Percentiles rank a stretch among this genome's conserved stretches.
Evolutionary conservation across 2,113 vertebrate genomes (phyloP).

Genomic region (Strix aluco): DNA sequence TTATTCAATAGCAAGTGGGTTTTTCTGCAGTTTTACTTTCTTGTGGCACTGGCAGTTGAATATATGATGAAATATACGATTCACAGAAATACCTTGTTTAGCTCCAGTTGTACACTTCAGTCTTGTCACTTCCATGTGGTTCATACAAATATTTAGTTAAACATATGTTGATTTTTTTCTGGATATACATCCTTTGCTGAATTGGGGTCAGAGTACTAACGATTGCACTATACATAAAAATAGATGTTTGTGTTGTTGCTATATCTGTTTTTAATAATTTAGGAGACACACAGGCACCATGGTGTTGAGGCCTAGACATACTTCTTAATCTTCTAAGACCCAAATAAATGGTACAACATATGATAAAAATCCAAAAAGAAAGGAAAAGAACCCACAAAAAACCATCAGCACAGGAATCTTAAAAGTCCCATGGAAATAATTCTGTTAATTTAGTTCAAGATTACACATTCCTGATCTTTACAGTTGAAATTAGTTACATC

Average conservation of each 20-base stretch:
- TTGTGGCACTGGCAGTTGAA: background rate
- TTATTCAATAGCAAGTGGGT: background rate
- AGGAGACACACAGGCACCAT: conserved; percentile 36
- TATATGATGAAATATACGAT: background rate
- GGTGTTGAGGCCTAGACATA: conserved; percentile 16
- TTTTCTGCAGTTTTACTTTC: background rate
- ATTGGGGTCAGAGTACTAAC: background rate
- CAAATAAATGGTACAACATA: conserved; percentile 9
- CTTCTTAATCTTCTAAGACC: conserved; percentile 17
- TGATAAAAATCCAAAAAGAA: conserved; percentile 33
- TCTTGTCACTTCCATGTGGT: background rate
- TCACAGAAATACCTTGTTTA: background rate
- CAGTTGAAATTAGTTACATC: background rate
- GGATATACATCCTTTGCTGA: background rate
- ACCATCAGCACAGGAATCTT: background rate
- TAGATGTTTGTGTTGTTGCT: background rate
- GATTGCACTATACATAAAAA: background rate
- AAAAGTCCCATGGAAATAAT: background rate
- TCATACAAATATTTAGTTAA: background rate
- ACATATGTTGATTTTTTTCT: background rate
- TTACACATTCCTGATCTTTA: background rate
- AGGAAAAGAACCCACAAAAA: background rate
- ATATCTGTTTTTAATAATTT: conserved; percentile 48
- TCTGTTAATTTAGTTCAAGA: conserved; percentile 6
- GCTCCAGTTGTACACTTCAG: background rate